Percentiles rank a stretch among this genome's conserved stretches.
These are phyloP conservation scores for Phortica variegata DNA, from an alignment of 1,140 invertebrate genomes.

Conservation along the genomic window DNA sequence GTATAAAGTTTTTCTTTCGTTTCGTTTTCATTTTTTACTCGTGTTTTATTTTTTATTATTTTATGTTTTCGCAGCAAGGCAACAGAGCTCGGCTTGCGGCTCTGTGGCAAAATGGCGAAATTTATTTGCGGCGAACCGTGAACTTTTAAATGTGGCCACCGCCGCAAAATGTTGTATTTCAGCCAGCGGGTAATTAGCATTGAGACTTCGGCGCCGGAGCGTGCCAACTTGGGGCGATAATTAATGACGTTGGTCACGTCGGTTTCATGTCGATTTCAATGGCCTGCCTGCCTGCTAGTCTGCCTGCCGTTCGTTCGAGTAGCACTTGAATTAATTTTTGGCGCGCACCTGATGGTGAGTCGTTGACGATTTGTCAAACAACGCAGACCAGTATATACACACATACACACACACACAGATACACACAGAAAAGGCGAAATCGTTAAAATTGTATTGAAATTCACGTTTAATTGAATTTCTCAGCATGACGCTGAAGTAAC, in stretches of 20 bases:
- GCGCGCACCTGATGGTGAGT: background rate
- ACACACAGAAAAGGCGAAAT: constrained; percentile 23
- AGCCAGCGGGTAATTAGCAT: no score
- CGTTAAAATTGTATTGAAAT: constrained; percentile 38
- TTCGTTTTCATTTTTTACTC: no score
- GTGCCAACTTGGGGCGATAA: constrained; percentile 29
- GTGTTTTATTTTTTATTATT: no score
- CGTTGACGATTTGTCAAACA: constrained; percentile 41
- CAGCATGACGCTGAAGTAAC: constrained; percentile 10
- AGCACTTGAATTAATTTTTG: background rate
- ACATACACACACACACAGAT: constrained; percentile 14
- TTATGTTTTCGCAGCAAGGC: no score
- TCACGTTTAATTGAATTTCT: constrained; percentile 49
- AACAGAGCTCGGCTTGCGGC: no score
- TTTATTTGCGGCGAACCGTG: no score
- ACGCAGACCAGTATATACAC: background rate
- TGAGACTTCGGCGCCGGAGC: no score
- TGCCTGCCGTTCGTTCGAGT: background rate
- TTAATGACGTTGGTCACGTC: constrained; percentile 54
- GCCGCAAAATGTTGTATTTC: no score
- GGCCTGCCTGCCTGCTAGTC: constrained; percentile 38
- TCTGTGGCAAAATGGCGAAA: no score
- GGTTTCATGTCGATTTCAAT: constrained; percentile 54
- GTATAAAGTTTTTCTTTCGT: no score
- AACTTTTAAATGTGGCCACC: no score